Conservation (phyloP, 53 echinoderm and acorn worm species). For the Zoroaster sp. region DNA sequence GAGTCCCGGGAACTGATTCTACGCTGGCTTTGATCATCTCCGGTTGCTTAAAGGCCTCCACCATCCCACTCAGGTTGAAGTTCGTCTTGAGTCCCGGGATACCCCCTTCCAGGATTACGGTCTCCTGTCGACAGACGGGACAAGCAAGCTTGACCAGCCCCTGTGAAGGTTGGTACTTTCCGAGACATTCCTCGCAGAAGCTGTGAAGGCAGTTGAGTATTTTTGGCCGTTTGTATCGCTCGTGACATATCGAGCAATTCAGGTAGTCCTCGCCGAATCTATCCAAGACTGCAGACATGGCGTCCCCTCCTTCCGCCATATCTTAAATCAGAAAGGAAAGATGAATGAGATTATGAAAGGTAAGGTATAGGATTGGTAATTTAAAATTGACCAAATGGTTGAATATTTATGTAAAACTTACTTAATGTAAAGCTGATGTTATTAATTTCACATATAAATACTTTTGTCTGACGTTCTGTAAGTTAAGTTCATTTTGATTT, state of each 20-base stretch:
- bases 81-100: conserved; percentile 67
- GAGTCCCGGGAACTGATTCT: neutral
- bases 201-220: conserved; percentile 75
- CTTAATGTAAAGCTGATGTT: too few relatives aligned
- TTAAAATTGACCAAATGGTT: too few relatives aligned
- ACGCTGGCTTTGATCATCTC: conserved; percentile 8
- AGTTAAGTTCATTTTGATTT: too few relatives aligned
- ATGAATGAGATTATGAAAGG: too few relatives aligned
- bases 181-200: conserved; percentile 68
- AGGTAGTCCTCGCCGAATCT: conserved; percentile 51
- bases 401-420: too few relatives aligned
- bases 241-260: conserved; percentile 65
- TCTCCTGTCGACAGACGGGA: conserved; percentile 69
- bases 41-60: conserved; percentile 49
- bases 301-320: conserved; percentile 8
- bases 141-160: conserved; percentile 49
- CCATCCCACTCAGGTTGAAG: conserved; percentile 47
- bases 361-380: too few relatives aligned
- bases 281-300: neutral
- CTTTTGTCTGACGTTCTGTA: too few relatives aligned
- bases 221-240: conserved; percentile 62
- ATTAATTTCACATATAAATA: too few relatives aligned
- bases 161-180: conserved; percentile 47
- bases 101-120: conserved; percentile 60
- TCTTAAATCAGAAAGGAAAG: neutral